These are phyloP conservation scores for Zeus faber DNA, from an alignment of 2,113 vertebrate genomes.

Conservation along the genomic window DNA sequence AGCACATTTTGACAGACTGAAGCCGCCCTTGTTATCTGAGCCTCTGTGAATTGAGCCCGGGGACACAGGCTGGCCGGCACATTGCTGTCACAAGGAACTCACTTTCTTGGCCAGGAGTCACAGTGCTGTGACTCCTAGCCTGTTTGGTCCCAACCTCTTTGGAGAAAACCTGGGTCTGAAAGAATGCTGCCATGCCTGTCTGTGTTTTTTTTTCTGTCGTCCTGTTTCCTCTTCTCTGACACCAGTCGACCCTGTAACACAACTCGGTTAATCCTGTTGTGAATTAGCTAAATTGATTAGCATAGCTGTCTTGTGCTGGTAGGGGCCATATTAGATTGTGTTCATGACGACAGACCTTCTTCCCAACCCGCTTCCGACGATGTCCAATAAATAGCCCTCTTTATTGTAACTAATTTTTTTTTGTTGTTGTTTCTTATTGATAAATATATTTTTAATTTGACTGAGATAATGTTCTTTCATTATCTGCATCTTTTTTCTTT, in stretches of 20 bases:
- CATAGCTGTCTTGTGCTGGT: conserved; percentile 19
- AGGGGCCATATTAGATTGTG: too few relatives aligned
- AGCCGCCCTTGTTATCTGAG: background rate
- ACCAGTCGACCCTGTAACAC: conserved; percentile 21
- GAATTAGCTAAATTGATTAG: conserved; percentile 21
- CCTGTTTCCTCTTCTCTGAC: conserved; percentile 11
- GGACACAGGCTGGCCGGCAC: background rate
- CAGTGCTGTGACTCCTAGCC: background rate
- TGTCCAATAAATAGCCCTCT: too few relatives aligned
- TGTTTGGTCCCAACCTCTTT: background rate
- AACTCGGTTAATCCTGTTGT: conserved; percentile 23
- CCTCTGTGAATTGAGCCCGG: background rate
- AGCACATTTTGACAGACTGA: too few relatives aligned
- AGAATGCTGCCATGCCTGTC: conserved; percentile 30
- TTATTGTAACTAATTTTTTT: too few relatives aligned
- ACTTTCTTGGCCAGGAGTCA: too few relatives aligned
- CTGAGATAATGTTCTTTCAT: too few relatives aligned
- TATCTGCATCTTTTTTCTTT: too few relatives aligned
- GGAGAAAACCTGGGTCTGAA: conserved; percentile 1
- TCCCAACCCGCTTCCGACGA: too few relatives aligned
- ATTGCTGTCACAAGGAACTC: background rate
- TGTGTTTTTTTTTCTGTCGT: background rate
- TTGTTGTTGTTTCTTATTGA: too few relatives aligned
- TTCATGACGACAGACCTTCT: too few relatives aligned
- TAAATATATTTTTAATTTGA: too few relatives aligned